Evolutionary conservation across 2,888 invertebrate species (phyloP), one percentile per base, ranked within the genome.

Genomic region (Uropetala carovei): DNA sequence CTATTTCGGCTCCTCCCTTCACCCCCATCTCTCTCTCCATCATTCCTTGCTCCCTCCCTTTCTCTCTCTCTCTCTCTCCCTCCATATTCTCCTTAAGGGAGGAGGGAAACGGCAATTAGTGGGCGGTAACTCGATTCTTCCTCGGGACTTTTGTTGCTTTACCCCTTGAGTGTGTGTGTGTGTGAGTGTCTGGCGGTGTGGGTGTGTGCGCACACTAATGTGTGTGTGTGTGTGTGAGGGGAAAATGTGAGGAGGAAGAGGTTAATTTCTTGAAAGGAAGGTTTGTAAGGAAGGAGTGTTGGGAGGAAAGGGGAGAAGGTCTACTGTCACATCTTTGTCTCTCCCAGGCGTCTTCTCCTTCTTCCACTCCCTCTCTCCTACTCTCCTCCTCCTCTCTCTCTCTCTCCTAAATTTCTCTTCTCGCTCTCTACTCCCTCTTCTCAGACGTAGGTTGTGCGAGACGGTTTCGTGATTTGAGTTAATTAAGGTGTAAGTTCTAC

Each of bases 401-500:
- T 27, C 14, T 22, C 75, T 83, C 83, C 16, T 56, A 82, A 30
- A 43, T 56, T 11, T 56, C 56, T 16, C 3, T 3, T 11, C 85
- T 10, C 27, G 16, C 68, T 59, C 27, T 27, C 1, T 59, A 58
- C 27, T 18, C 1, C 18, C 86, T 64, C 57, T 16, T 60, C 14
- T 13, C 56, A 8, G 5, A 7, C 16, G 22, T 27, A 64, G 60
- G 60, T 13, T 59, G 57, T 7, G 85, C 11, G 30, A 0, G 60
- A 18, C 27, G 86, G 60, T 8, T 59, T 64, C 86, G 86, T 86
- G 89, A 86, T 86, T 86, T 86, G 86, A 89, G 89, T 89, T 89
- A 89, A 89, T 89, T 89, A 89, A 89, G 68, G 59, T 30, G 86
- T 16, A 60, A 22, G 86, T 30, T 43, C 43, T n/a, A 30, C 89